These are phyloP conservation scores for Linyphia triangularis DNA, from an alignment of 2,888 invertebrate genomes.

Conservation along the genomic window DNA sequence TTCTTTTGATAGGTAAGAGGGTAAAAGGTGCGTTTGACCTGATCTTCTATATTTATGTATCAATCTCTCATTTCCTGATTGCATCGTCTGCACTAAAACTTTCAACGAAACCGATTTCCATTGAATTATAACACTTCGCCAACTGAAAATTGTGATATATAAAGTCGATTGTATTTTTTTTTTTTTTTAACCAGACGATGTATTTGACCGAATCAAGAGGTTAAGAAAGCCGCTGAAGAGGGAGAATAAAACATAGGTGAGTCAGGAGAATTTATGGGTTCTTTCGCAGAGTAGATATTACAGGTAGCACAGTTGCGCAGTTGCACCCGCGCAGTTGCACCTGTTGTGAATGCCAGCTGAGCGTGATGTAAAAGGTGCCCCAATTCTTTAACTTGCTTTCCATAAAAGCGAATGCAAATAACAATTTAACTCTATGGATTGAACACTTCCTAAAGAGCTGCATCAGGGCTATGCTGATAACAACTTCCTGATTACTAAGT, in stretches of 20 bases:
- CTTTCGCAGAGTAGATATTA: not conserved
- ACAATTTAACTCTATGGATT: too few relatives aligned
- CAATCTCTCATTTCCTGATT: conserved; percentile 38
- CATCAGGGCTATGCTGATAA: too few relatives aligned
- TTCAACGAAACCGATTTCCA: conserved; percentile 52
- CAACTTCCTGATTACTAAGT: too few relatives aligned
- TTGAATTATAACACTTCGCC: conserved; percentile 46
- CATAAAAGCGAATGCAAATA: too few relatives aligned
- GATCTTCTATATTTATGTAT: conserved; percentile 21
- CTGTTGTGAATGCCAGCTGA: not conserved
- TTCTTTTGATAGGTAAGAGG: conserved; percentile 8
- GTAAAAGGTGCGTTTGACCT: conserved; percentile 1
- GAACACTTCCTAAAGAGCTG: too few relatives aligned
- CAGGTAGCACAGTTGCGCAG: not conserved
- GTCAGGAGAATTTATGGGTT: not conserved
- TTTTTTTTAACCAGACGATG: not conserved
- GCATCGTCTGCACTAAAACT: conserved; percentile 59
- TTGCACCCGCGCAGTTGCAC: not conserved
- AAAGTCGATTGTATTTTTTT: conserved; percentile 13
- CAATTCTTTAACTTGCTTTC: too few relatives aligned
- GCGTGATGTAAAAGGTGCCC: too few relatives aligned
- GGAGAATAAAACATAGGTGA: not conserved
- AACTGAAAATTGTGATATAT: conserved; percentile 12
- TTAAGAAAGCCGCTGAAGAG: conserved; percentile 23
- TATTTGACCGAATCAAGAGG: conserved; percentile 14